A percentile compares a stretch with the other conserved stretches of the same genome.
phyloP scores from a whole-genome alignment of 2,888 invertebrate genomes.

The Liposcelis brunnea region DNA sequence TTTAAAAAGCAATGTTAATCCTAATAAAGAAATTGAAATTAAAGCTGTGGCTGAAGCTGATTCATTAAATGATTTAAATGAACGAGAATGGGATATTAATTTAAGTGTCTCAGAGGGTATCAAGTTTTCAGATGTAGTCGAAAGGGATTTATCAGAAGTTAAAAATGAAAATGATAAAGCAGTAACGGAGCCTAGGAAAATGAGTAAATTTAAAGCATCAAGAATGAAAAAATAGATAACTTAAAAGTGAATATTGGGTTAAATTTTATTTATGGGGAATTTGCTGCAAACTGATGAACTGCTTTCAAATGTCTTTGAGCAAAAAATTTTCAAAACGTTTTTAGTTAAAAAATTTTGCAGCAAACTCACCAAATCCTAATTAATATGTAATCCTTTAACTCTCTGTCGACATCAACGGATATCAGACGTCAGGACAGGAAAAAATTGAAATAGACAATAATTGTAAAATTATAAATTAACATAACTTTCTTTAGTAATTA shows the following conservation, averaged over 20 bases:
- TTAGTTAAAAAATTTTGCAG: no score
- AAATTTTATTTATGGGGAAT: no score
- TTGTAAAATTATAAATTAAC: no score
- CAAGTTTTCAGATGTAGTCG: background rate
- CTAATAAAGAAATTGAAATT: background rate
- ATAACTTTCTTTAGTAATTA: background rate
- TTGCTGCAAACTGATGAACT: no score
- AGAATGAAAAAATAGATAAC: background rate
- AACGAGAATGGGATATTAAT: background rate
- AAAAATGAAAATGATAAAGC: background rate
- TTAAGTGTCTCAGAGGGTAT: background rate
- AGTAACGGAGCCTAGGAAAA: background rate
- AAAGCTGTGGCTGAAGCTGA: background rate
- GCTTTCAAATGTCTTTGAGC: no score
- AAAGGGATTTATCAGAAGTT: background rate
- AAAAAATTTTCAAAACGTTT: no score
- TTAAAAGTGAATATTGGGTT: no score
- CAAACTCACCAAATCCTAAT: no score
- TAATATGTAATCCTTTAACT: no score
- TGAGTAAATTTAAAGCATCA: constrained; percentile 7
- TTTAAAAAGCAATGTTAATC: constrained; percentile 2
- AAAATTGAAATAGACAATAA: no score
- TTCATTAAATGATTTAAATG: background rate
- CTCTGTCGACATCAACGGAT: no score
- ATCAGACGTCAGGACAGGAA: no score